These are phyloP conservation scores for Drosophila siamana DNA, from an alignment of 2,888 invertebrate genomes.

Conservation along the genomic window DNA sequence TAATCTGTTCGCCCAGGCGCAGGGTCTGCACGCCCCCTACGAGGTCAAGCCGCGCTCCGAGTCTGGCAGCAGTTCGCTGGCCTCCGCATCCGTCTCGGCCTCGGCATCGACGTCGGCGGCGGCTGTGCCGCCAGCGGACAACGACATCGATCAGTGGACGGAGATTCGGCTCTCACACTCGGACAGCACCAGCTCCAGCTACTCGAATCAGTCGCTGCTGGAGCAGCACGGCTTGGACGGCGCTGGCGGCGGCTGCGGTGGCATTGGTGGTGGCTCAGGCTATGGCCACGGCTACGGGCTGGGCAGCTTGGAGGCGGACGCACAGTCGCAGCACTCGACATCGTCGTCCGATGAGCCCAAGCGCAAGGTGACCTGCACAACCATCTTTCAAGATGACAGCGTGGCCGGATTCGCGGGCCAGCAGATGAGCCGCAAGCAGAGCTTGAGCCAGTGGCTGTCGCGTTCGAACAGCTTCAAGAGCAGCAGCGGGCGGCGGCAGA, in stretches of 20 bases:
- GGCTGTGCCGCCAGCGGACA: conserved; percentile 67
- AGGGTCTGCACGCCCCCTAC: conserved; percentile 80
- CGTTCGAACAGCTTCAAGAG: conserved; percentile 84
- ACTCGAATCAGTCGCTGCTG: conserved; percentile 84
- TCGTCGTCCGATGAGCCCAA: conserved; percentile 84
- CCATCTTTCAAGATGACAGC: conserved; percentile 83
- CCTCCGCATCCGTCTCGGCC: conserved; percentile 51
- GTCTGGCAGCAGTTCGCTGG: conserved; percentile 64
- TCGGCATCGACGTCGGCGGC: conserved; percentile 1
- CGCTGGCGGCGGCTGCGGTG: conserved; percentile 31
- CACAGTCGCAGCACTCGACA: conserved; percentile 81
- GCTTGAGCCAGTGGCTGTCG: conserved; percentile 83
- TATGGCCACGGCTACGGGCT: conserved; percentile 19
- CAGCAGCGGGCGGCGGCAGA: conserved; percentile 87
- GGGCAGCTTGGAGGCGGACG: conserved; percentile 67
- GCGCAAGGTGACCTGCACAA: conserved; percentile 85
- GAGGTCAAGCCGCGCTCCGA: conserved; percentile 74
- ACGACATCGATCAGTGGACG: conserved; percentile 85
- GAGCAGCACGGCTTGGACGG: conserved; percentile 78
- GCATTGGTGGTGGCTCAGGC: conserved; percentile 44
- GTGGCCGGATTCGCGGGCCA: conserved; percentile 68
- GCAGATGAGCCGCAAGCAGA: conserved; percentile 83
- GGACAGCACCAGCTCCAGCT: conserved; percentile 85
- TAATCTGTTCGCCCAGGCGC: conserved; percentile 74
- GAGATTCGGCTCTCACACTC: conserved; percentile 85